These are phyloP conservation scores for Drosophila subquinaria DNA, from an alignment of 2,888 invertebrate species.

Conservation along the genomic window DNA sequence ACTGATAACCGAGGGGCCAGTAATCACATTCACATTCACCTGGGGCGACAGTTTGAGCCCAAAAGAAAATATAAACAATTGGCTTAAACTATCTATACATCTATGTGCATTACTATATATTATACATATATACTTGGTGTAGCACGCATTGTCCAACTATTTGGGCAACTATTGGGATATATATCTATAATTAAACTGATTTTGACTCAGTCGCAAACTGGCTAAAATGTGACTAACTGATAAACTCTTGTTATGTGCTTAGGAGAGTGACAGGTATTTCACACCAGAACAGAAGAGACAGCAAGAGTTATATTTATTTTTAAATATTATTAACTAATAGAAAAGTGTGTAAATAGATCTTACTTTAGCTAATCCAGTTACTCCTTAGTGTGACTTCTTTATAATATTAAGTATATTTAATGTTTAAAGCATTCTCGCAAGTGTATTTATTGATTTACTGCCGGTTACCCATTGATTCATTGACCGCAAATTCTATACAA, in stretches of 20 bases:
- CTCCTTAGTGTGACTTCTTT: not conserved
- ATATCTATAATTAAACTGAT: not conserved
- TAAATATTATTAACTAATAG: not conserved
- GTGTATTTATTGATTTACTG: not conserved
- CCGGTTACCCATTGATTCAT: not conserved
- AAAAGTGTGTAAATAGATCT: not conserved
- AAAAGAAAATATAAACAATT: constrained; percentile 67
- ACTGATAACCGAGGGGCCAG: constrained; percentile 58
- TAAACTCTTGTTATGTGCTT: not conserved
- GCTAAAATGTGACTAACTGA: constrained; percentile 5
- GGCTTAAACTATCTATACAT: constrained; percentile 6
- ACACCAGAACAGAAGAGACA: not conserved
- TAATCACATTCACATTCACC: constrained; percentile 60
- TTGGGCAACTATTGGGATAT: constrained; percentile 5
- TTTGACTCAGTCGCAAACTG: not conserved
- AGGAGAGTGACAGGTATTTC: constrained; percentile 1
- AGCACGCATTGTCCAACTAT: constrained; percentile 4
- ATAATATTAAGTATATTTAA: not conserved
- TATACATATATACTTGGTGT: not conserved
- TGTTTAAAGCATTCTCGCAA: not conserved
- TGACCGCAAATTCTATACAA: not conserved
- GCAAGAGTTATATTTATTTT: not conserved
- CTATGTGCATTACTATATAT: not conserved
- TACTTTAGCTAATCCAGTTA: not conserved
- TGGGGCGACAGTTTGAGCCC: constrained; percentile 60